Percentiles rank a stretch among this genome's conserved stretches.
phyloP scores from a whole-genome alignment of 2,888 invertebrate genomes.

The Prosopocoilus inquinatus region DNA sequence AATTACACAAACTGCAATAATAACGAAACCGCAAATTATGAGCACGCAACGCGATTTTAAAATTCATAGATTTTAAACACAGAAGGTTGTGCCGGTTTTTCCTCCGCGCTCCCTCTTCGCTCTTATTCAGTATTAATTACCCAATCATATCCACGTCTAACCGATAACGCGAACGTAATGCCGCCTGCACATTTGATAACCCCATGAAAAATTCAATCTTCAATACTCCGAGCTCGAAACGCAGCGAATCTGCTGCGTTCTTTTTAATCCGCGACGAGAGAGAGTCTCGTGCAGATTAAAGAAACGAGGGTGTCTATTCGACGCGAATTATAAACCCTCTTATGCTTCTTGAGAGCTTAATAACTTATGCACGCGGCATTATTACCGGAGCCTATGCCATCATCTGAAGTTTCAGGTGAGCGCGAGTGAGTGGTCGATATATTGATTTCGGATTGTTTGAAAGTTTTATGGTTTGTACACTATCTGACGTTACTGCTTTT shows the following conservation, averaged over 20 bases:
- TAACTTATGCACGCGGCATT: constrained; percentile 19
- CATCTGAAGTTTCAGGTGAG: neutral
- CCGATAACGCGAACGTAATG: no score
- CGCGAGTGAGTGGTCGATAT: neutral
- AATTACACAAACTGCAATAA: no score
- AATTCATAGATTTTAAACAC: no score
- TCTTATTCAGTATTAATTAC: no score
- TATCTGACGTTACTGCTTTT: no score
- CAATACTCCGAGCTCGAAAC: neutral
- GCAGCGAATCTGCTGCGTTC: neutral
- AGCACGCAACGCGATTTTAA: no score
- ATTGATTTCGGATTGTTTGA: constrained; percentile 2
- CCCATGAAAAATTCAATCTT: neutral
- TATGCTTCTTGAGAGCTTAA: constrained; percentile 11
- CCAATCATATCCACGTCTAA: no score
- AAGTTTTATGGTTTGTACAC: neutral
- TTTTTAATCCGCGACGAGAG: constrained; percentile 1
- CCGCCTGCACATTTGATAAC: no score
- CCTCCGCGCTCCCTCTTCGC: no score
- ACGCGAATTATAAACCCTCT: constrained; percentile 16
- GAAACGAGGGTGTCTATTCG: constrained; percentile 5
- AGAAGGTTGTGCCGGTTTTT: no score
- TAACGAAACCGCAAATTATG: no score
- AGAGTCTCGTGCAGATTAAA: constrained; percentile 4
- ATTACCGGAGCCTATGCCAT: constrained; percentile 10